Evolutionary conservation across 2,888 invertebrate genomes (phyloP).

Genomic region (Amiota mariae): DNA sequence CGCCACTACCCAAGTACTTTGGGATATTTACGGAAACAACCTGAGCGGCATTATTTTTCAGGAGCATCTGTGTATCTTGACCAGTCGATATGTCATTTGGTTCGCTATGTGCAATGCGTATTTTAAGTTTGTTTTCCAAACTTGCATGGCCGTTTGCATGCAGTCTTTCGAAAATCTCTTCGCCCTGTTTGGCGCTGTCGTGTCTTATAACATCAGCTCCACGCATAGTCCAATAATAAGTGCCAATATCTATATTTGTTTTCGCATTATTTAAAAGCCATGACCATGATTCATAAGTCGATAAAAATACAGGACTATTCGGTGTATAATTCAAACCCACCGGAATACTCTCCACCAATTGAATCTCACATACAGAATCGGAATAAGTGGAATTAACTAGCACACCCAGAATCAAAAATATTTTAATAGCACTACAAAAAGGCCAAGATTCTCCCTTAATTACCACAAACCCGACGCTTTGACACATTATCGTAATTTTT

Average conservation of each 20-base stretch:
- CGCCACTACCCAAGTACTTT: constrained; percentile 86
- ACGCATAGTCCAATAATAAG: constrained; percentile 94
- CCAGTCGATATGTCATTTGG: constrained; percentile 80
- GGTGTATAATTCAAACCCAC: constrained; percentile 85
- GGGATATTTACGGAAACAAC: constrained; percentile 81
- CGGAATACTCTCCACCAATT: constrained; percentile 94
- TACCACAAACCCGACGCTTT: too few species aligned
- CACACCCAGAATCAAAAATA: background rate
- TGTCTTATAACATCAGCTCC: constrained; percentile 86
- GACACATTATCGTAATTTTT: too few species aligned
- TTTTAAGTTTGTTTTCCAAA: constrained; percentile 78
- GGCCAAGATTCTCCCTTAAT: background rate
- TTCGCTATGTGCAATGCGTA: constrained; percentile 90
- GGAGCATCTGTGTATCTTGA: constrained; percentile 46
- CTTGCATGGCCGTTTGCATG: constrained; percentile 75
- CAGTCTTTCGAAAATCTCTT: constrained; percentile 87
- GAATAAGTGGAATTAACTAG: too few species aligned
- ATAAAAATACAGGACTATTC: constrained; percentile 77
- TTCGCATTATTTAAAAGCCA: constrained; percentile 85
- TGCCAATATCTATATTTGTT: constrained; percentile 89
- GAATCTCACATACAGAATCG: constrained; percentile 75
- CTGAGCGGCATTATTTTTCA: constrained; percentile 79
- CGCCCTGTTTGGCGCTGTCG: constrained; percentile 85
- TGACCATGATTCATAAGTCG: constrained; percentile 89
- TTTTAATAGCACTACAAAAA: background rate